Evolutionary conservation across 2,797 vertebrate genomes (phyloP).

Genomic region (Dallia pectoralis): DNA sequence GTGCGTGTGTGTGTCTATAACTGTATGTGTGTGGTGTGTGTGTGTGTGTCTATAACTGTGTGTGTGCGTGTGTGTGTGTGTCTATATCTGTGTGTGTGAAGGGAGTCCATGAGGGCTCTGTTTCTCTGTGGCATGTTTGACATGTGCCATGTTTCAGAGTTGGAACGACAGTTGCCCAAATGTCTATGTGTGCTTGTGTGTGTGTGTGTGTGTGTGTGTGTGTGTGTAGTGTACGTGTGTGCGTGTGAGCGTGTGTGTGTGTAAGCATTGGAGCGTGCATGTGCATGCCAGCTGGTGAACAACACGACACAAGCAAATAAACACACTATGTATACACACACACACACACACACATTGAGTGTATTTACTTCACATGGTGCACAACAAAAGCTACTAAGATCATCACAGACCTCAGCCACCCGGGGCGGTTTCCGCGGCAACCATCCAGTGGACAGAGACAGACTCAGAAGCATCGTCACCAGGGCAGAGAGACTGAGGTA

Average conservation of each 20-base stretch:
- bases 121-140: constrained; percentile 25
- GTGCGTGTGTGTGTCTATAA: no score
- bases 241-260: constrained; percentile 6
- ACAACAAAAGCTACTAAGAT: no score
- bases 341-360: background rate
- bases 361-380: no score
- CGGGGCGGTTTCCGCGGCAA: no score
- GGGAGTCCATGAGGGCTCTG: constrained; percentile 17
- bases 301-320: background rate
- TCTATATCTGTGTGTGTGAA: constrained; percentile 15
- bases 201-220: constrained; percentile 7
- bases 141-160: constrained; percentile 8
- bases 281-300: background rate
- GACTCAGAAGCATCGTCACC: no score
- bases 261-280: background rate
- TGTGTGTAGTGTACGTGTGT: background rate
- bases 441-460: no score
- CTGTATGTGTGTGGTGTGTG: no score
- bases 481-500: no score
- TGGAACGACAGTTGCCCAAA: constrained; percentile 3
- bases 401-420: no score
- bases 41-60: background rate
- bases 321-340: background rate
- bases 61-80: no score
- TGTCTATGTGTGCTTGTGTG: background rate